phyloP scores from a whole-genome alignment of 2,797 vertebrate genomes.

The Fistularia tabacaria region DNA sequence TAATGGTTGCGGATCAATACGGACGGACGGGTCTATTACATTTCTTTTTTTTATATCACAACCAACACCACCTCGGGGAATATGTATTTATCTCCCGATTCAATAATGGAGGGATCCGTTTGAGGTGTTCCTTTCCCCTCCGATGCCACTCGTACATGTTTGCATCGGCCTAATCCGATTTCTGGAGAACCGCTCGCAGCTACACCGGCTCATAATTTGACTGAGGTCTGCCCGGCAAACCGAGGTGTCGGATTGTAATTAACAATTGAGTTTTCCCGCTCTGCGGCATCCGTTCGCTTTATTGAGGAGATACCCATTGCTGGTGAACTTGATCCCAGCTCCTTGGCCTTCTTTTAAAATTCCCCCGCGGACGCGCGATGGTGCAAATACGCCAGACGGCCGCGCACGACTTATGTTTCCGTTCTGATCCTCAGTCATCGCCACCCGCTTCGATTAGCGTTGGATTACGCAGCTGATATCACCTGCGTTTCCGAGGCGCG shows the following conservation, averaged over 20 bases:
- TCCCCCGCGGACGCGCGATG: too few relatives aligned
- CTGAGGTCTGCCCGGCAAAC: constrained; percentile 37
- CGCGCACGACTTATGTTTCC: too few relatives aligned
- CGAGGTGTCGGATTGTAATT: constrained; percentile 41
- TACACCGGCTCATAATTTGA: constrained; percentile 27
- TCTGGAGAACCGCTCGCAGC: constrained; percentile 27
- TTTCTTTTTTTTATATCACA: constrained; percentile 68
- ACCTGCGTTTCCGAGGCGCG: constrained; percentile 12
- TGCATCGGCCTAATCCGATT: constrained; percentile 59
- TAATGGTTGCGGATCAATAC: constrained; percentile 70
- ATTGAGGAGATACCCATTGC: too few relatives aligned
- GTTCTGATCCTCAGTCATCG: constrained; percentile 8
- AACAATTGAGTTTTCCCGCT: constrained; percentile 1
- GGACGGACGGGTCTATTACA: constrained; percentile 47
- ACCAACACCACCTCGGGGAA: constrained; percentile 62
- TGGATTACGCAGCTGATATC: constrained; percentile 44
- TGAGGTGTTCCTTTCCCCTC: constrained; percentile 23
- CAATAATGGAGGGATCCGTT: constrained; percentile 45
- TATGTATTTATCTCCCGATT: constrained; percentile 47
- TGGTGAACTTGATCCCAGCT: too few relatives aligned
- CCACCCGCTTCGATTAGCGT: constrained; percentile 31
- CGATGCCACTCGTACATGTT: constrained; percentile 38
- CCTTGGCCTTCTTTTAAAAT: too few relatives aligned
- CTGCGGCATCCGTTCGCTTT: too few relatives aligned
- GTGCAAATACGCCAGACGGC: too few relatives aligned